Conservation (phyloP, 2,888 invertebrate species). For the Euphydryas editha region DNA sequence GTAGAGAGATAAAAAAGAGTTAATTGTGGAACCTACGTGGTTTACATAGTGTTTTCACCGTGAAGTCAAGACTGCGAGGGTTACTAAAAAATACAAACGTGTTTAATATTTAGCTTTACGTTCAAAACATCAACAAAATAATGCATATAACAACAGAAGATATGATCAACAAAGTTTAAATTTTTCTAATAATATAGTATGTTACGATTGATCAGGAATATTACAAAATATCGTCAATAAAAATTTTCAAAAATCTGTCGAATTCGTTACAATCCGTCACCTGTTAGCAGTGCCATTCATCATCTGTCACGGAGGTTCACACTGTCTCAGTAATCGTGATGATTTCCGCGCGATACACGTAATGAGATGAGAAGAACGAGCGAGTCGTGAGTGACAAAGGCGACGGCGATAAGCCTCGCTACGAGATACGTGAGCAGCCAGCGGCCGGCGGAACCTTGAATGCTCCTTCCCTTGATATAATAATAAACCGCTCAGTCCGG, state of each 20-base stretch:
- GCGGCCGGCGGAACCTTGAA: conserved; percentile 76
- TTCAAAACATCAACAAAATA: too few relatives aligned
- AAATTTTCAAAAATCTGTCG: not conserved
- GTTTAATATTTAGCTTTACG: too few relatives aligned
- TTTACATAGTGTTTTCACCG: too few relatives aligned
- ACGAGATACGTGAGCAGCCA: conserved; percentile 69
- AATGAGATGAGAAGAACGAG: conserved; percentile 49
- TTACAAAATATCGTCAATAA: not conserved
- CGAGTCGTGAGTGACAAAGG: conserved; percentile 65
- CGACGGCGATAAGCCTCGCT: conserved; percentile 72
- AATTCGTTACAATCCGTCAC: not conserved
- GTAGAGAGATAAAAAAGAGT: too few relatives aligned
- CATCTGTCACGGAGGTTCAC: conserved; percentile 14
- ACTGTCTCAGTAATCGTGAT: conserved; percentile 21
- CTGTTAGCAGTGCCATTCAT: conserved; percentile 9
- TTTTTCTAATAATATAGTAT: not conserved
- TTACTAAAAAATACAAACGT: not conserved
- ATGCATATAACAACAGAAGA: too few relatives aligned
- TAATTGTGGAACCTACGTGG: too few relatives aligned
- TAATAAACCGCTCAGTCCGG: conserved; percentile 79
- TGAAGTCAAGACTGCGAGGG: too few relatives aligned
- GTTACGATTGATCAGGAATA: not conserved
- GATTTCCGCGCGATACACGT: conserved; percentile 50
- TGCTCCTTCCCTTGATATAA: conserved; percentile 77
- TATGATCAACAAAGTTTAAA: too few relatives aligned